Evolutionary conservation across 2,888 invertebrate species (phyloP), one percentile per base, ranked within the genome.

Genomic region (Eugnorisma glareosa): DNA sequence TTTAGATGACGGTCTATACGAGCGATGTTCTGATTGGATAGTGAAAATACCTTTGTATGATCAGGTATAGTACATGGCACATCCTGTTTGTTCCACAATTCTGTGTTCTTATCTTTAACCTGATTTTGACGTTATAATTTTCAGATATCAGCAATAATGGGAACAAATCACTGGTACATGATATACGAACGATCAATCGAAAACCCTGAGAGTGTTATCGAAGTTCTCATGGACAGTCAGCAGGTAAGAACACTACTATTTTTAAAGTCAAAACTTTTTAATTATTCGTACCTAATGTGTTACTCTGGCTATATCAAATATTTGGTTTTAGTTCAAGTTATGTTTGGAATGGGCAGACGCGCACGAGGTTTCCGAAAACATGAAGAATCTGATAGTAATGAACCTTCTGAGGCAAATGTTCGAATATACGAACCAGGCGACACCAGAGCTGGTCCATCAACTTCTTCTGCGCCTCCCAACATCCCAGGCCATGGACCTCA

Each of bases 291-390:
- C n/a, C 5, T 15, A 21, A 35, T 28, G 15, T 35, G 7, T 48
- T 24, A 0, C 8, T 45, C 1, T 51, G 43, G 18, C 7, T 68
- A 48, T 2, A 51, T n/a, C 2, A 37, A 37, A 35, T 68, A 45
- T 80, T 43, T 13, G 48, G 3, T 95, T 95, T 75, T 94, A 98
- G 97, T 97, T 97, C 82, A 97, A 98, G 86, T 90, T 98, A 2
- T 97, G 98, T 85, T 94, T 98, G 67, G 97, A 98, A 81, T 98
- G 98, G 97, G 97, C 98, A 18, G 97, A 97, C 67, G 97, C 97
- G 18, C 97, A 98, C 83, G 95, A 97, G 35, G 96, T 97, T 28
- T 97, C 97, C 0, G 95, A 97, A 66, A 95, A 97, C 84, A 96
- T 97, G 91, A 97, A 97, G 82, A 96, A 97, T 90, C 89, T 97